Evolutionary conservation across 2,797 vertebrate species (phyloP).

Genomic region (Loriculus beryllinus): DNA sequence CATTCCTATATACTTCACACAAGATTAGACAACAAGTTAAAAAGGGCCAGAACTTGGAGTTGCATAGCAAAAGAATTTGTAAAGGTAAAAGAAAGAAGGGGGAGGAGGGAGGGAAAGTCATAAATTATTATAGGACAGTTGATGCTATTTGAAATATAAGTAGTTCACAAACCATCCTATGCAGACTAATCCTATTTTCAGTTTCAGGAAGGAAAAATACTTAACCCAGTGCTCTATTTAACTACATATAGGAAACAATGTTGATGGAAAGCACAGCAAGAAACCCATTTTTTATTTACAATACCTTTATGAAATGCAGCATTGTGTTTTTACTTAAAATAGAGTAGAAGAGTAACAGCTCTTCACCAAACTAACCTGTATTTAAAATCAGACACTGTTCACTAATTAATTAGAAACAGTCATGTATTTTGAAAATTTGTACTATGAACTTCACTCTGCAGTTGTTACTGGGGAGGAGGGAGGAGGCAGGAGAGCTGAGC

Average conservation of each 20-base stretch:
- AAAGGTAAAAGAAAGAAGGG: too few relatives aligned
- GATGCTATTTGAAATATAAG: not conserved
- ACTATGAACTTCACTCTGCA: not conserved
- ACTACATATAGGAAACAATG: not conserved
- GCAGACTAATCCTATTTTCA: not conserved
- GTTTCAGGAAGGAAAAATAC: not conserved
- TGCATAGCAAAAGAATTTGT: too few relatives aligned
- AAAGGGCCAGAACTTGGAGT: too few relatives aligned
- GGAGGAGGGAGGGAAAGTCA: not conserved
- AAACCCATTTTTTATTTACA: not conserved
- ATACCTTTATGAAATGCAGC: not conserved
- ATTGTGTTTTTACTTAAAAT: not conserved
- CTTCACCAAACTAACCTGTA: not conserved
- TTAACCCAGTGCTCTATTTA: not conserved
- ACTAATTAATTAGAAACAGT: not conserved
- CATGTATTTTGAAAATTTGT: accelerated
- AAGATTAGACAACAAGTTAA: too few relatives aligned
- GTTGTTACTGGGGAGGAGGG: not conserved
- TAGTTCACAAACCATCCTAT: not conserved
- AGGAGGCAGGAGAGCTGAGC: not conserved
- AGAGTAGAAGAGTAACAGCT: not conserved
- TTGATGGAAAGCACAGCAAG: not conserved
- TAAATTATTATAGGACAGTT: not conserved
- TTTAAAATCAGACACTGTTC: not conserved
- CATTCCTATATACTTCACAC: too few relatives aligned